These are phyloP conservation scores for Acrossocheilus wenchowensis DNA, from an alignment of 2,797 vertebrate species.

Conservation along the genomic window DNA sequence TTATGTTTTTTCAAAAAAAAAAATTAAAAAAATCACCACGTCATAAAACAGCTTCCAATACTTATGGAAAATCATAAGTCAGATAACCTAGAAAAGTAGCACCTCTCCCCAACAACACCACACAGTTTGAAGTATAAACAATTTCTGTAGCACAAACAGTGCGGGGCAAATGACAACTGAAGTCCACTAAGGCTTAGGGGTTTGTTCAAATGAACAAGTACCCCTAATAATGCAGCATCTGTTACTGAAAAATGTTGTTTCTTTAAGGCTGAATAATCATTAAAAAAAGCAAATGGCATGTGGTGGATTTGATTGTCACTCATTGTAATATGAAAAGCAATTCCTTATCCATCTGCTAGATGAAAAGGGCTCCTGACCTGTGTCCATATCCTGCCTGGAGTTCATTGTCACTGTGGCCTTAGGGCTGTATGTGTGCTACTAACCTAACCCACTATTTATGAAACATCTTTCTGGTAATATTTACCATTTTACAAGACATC, in stretches of 20 bases:
- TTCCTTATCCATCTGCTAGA: slow-evolving; percentile 32
- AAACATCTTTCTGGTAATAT: slow-evolving; percentile 23
- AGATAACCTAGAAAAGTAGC: background rate
- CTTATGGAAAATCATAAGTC: background rate
- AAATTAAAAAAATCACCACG: background rate
- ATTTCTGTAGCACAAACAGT: background rate
- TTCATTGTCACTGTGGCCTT: slow-evolving; percentile 30
- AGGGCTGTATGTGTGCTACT: slow-evolving; percentile 10
- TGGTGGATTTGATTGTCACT: slow-evolving; percentile 35
- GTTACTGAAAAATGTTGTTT: background rate
- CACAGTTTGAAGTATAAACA: background rate
- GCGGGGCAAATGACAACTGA: background rate
- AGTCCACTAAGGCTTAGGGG: background rate
- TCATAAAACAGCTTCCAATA: background rate
- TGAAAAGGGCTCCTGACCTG: slow-evolving; percentile 32
- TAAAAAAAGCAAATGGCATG: slow-evolving; percentile 27
- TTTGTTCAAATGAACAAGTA: background rate
- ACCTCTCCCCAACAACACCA: background rate
- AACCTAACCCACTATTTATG: slow-evolving; percentile 33
- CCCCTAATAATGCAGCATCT: slow-evolving; percentile 2
- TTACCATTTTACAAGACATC: slow-evolving; percentile 26
- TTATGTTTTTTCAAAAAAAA: too few relatives aligned
- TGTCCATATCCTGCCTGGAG: slow-evolving; percentile 31
- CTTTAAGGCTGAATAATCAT: slow-evolving; percentile 27
- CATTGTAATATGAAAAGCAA: slow-evolving; percentile 20